These are phyloP conservation scores for Hirundichthys speculiger DNA, from an alignment of 2,113 vertebrate species.

Conservation along the genomic window DNA sequence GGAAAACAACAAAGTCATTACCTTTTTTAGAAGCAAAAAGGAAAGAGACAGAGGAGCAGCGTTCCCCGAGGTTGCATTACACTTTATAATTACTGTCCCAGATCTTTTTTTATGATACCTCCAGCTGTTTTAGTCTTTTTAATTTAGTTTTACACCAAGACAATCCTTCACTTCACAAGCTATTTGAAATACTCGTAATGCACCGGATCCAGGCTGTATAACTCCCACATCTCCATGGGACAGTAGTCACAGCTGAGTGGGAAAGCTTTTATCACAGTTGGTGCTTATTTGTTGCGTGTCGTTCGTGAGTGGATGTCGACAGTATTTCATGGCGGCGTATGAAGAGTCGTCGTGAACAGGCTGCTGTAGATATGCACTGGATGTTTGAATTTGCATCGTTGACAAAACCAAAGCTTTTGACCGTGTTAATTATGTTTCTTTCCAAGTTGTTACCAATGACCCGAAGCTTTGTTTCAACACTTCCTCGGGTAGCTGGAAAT, in stretches of 20 bases:
- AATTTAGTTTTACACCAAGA: slow-evolving; percentile 36
- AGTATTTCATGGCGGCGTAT: neutral
- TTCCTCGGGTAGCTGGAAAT: slow-evolving; percentile 51
- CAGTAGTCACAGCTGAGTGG: slow-evolving; percentile 32
- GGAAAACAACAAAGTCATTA: neutral
- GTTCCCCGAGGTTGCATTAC: slow-evolving; percentile 27
- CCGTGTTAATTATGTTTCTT: slow-evolving; percentile 21
- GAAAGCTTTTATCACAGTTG: slow-evolving; percentile 16
- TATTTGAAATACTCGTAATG: slow-evolving; percentile 13
- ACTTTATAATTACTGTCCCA: slow-evolving; percentile 29
- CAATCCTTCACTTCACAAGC: neutral
- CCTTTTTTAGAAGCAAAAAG: neutral
- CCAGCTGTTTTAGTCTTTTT: slow-evolving; percentile 15
- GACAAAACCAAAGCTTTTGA: neutral
- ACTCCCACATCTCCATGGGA: slow-evolving; percentile 14
- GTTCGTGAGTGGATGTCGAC: neutral
- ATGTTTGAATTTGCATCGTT: neutral
- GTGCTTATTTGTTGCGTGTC: slow-evolving; percentile 26
- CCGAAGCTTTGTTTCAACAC: slow-evolving; percentile 50
- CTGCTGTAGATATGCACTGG: neutral
- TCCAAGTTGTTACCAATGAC: neutral
- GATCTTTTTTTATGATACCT: slow-evolving; percentile 18
- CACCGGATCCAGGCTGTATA: slow-evolving; percentile 23
- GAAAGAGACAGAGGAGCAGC: neutral
- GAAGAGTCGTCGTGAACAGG: neutral